Base-by-base conservation (phyloP, 2,888 invertebrate genomes). In the Nycteola revayana region DNA sequence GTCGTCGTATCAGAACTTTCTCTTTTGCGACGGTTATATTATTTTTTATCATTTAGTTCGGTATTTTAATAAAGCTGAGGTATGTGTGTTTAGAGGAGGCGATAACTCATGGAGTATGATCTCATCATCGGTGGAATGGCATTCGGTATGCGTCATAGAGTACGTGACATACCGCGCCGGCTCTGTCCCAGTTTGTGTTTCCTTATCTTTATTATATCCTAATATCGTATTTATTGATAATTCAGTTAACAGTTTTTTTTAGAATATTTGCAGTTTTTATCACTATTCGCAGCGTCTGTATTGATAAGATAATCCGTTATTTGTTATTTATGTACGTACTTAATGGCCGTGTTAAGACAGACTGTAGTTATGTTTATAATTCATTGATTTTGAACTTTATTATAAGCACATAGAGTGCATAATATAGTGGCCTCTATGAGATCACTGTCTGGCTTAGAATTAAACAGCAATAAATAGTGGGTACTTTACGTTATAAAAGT, bases 161-260 rank as follows among this genome's bases (percentile, higher is more conserved):
- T 56, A 79, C 81, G 81, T 78, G 79, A 70, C 68, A 55, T 49
- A 48, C 58, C 60, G 49, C 32, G 32, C 46, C 27, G 47, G 45
- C 51, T 49, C 49, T 63, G 68, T 62, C 59, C 69, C 53, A 66
- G 51, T 68, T 70, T 49, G 44, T 42, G 42, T 41, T 39, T 33
- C 42, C 25, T 38, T 53, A 58, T 55, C 44, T 41, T 40, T 54
- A 47, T 43, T 40, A 48, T 52, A 50, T 44, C 38, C 28, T 38
- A 40, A 49, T 42, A 45, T 34, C 34, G 29, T 17, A 17, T 17
- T 42, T 51, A 41, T 44, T 33, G 35, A 25, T 29, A 24, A 20
- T 28, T 23, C 14, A 20, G n/a, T 7, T 11, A 1, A 9, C 2
- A 4, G 3, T 7, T 28, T 20, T 18, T 0, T 20, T 14, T 34